Evolutionary conservation across 2,888 invertebrate species (phyloP).

Genomic region (Cosmia pyralina): DNA sequence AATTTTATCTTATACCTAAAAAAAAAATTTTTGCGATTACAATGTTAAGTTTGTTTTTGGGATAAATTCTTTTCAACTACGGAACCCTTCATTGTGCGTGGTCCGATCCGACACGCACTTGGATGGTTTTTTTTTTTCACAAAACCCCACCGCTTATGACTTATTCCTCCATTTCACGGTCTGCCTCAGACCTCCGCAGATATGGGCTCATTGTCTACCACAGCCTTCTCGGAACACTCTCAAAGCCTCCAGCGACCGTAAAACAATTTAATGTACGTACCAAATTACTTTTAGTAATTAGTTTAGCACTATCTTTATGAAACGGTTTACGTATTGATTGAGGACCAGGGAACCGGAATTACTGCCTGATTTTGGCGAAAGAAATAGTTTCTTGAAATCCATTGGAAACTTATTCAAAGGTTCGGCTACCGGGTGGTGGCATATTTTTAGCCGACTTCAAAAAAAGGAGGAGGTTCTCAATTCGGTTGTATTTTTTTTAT

Average conservation of each 20-base stretch:
- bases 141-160: constrained; percentile 11
- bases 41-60: too few relatives aligned
- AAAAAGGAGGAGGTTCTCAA: too few relatives aligned
- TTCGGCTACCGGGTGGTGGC: too few relatives aligned
- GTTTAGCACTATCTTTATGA: constrained; percentile 10
- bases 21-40: too few relatives aligned
- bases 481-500: too few relatives aligned
- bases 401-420: too few relatives aligned
- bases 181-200: constrained; percentile 42
- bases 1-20: too few relatives aligned
- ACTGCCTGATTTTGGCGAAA: not conserved
- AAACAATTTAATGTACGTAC: constrained; percentile 53
- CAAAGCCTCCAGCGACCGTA: constrained; percentile 39
- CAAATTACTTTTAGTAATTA: constrained; percentile 30
- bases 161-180: constrained; percentile 36
- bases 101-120: too few relatives aligned
- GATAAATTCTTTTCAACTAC: too few relatives aligned
- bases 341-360: not conserved
- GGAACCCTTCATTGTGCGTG: too few relatives aligned
- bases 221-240: constrained; percentile 46
- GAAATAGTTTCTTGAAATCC: not conserved
- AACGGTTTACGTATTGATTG: constrained; percentile 11
- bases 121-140: not conserved
- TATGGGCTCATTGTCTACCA: constrained; percentile 59
- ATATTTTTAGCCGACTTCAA: too few relatives aligned